Base-by-base conservation (phyloP, 2,888 invertebrate species). In the Nemurella pictetii region DNA sequence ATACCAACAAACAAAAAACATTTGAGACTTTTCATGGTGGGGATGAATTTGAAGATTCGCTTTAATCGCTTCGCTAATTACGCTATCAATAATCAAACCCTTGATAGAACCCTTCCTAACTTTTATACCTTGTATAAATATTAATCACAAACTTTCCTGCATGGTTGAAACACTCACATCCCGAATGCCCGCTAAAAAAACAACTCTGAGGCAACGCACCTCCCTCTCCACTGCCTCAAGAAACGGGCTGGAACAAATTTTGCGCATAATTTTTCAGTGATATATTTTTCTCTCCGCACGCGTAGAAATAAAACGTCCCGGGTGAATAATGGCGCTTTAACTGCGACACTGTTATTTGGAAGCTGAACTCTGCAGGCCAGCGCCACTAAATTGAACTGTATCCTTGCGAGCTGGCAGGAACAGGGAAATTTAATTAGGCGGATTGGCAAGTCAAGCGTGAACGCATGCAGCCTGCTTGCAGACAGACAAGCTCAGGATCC, bases 371-470 rank as follows among this genome's bases (percentile, higher is more conserved):
- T 72, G 78, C 28, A 15, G 30, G 4, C 35, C 35, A 25, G 80
- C 35, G 28, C 26, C 55, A 72, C 72, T 82, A 82, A 82, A 82
- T 82, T 55, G 82, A 82, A 82, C 55, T 82, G 82, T 82, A 82
- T 72, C 55, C 82, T 72, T 82, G 82, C 55, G 82, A n/a, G n/a
- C 72, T 82, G 82, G 82, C 82, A 82, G 82, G 82, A 82, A 82
- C 82, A 82, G 55, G 82, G 27, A 82, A 82, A 82, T 82, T 82
- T 82, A 82, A 82, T 82, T 82, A 82, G 82, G 82, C 55, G 82
- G 27, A 28, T 82, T 82, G 82, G 55, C 82, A 82, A 82, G 82
- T 82, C 32, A 35, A 30, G 20, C 32, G 32, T 75, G 75, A 75
- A 75, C 75, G 75, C 27, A 75, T 55, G 55, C 55, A 55, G 55